A percentile compares a stretch with the other conserved stretches of the same genome.
Evolutionary conservation across 2,113 vertebrate genomes (phyloP).

Genomic region (Macheiramphus alcinus): DNA sequence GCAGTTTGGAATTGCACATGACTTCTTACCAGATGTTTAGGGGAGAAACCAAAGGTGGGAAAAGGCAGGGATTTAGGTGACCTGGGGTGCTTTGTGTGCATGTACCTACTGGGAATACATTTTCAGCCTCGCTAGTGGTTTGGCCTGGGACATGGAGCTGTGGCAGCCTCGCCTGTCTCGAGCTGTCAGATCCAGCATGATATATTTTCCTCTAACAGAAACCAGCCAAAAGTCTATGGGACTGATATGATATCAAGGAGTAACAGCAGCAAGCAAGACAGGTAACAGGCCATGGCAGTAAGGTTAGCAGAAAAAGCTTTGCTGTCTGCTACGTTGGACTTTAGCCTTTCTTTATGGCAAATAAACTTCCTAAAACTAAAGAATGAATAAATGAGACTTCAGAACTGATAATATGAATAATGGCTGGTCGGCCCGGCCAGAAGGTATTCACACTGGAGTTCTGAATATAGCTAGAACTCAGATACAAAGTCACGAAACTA

Average conservation of each 20-base stretch:
- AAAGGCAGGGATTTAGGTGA: neutral
- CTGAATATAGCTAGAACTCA: neutral
- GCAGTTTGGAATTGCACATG: neutral
- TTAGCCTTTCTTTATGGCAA: neutral
- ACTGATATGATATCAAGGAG: neutral
- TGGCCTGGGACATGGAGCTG: neutral
- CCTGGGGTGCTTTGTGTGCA: neutral
- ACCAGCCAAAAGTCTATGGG: neutral
- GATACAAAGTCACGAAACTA: neutral
- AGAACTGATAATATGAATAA: neutral
- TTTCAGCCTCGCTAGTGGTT: neutral
- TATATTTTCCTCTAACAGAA: neutral
- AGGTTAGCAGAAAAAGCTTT: neutral
- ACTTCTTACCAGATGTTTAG: neutral
- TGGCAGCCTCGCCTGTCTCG: rapidly evolving
- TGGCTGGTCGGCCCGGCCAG: neutral
- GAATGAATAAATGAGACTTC: neutral
- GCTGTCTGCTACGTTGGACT: neutral
- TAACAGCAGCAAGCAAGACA: neutral
- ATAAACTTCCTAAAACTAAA: neutral
- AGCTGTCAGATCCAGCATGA: neutral
- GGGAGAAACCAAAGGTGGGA: neutral
- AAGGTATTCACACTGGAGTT: neutral
- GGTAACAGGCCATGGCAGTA: neutral
- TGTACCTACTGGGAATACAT: neutral